Conservation (phyloP, 2,888 invertebrate genomes). For the Trissolcus brochymenae region DNA sequence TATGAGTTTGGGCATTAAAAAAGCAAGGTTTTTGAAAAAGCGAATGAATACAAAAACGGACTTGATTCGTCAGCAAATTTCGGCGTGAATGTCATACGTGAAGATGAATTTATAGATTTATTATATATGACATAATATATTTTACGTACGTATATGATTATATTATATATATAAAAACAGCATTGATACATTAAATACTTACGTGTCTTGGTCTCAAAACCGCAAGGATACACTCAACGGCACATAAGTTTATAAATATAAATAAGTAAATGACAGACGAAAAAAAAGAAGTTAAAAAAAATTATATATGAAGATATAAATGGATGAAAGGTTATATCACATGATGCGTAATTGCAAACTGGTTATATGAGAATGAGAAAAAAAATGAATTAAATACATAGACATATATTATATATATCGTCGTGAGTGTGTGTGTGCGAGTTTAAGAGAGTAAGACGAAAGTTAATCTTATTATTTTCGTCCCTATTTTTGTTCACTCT, state of each 20-base stretch:
- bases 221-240: conserved; percentile 53
- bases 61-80: conserved; percentile 28
- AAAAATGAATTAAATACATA: conserved; percentile 36
- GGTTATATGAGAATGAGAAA: conserved; percentile 41
- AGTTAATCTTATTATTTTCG: conserved; percentile 59
- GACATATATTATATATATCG: conserved; percentile 49
- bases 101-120: conserved; percentile 56
- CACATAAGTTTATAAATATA: conserved; percentile 50
- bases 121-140: conserved; percentile 56
- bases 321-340: conserved; percentile 41
- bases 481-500: conserved; percentile 32
- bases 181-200: conserved; percentile 52
- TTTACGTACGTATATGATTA: conserved; percentile 53
- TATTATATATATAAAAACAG: conserved; percentile 35
- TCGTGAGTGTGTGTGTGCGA: conserved; percentile 55
- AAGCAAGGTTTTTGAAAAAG: conserved; percentile 32
- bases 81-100: conserved; percentile 31
- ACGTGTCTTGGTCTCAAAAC: conserved; percentile 58
- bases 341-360: conserved; percentile 53
- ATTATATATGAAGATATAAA: conserved; percentile 58
- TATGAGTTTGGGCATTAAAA: conserved; percentile 59
- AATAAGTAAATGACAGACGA: conserved; percentile 24
- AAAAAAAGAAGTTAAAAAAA: conserved; percentile 50
- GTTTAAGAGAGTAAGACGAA: conserved; percentile 60
- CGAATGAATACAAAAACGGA: conserved; percentile 9